Percentiles rank a stretch among this genome's conserved stretches.
These are phyloP conservation scores for Epinotia demarniana DNA, from an alignment of 2,888 invertebrate genomes.

Conservation along the genomic window DNA sequence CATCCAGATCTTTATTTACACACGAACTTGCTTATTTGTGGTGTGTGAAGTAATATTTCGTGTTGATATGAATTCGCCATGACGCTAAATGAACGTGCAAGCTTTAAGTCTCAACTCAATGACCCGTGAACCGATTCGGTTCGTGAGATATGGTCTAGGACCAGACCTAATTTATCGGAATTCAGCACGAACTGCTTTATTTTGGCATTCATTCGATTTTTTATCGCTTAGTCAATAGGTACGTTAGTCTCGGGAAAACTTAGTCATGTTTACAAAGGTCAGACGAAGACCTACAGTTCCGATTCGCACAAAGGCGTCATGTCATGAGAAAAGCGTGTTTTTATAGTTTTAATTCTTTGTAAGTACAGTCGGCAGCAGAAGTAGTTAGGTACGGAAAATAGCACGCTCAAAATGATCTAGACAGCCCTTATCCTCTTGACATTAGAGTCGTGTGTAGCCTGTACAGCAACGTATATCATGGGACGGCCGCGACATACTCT, in stretches of 20 bases:
- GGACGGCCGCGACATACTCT: too few relatives aligned
- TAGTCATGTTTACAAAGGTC: background rate
- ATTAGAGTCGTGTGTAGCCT: too few relatives aligned
- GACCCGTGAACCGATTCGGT: conserved; percentile 61
- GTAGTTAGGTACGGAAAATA: too few relatives aligned
- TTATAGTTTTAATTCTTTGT: too few relatives aligned
- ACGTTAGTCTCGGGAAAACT: background rate
- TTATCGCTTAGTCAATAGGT: conserved; percentile 6
- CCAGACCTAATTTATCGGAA: conserved; percentile 56
- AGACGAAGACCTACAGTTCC: background rate
- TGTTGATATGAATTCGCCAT: conserved; percentile 45
- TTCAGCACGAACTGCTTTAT: conserved; percentile 52
- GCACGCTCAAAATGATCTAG: too few relatives aligned
- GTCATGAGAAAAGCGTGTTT: too few relatives aligned
- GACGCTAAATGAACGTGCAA: conserved; percentile 51
- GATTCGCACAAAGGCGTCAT: too few relatives aligned
- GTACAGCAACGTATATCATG: too few relatives aligned
- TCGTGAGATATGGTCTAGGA: conserved; percentile 67
- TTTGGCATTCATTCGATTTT: conserved; percentile 15
- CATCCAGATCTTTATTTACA: conserved; percentile 19
- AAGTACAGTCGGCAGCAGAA: too few relatives aligned
- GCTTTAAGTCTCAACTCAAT: conserved; percentile 55
- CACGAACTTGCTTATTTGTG: conserved; percentile 39
- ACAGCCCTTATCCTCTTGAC: too few relatives aligned
- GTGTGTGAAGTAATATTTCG: conserved; percentile 45